Base-by-base conservation (phyloP, 2,888 invertebrate genomes). In the Panorpa germanica region DNA sequence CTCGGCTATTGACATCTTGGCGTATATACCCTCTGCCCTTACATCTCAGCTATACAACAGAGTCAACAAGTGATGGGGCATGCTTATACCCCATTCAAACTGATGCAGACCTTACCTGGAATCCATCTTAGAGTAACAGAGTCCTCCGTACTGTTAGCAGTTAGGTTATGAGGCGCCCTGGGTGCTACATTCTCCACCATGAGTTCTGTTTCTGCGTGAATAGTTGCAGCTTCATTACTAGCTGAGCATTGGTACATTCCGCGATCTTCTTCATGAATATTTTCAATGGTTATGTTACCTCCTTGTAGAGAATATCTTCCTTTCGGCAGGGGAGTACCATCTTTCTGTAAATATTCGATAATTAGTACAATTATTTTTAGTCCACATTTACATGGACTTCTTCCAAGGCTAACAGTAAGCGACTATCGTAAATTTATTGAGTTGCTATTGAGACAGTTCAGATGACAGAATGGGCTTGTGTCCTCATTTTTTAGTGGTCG, bases 151-250 rank as follows among this genome's bases (percentile, higher is more conserved):
- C 80, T 70, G 36, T 70, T 70, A 13, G 82, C 85, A 13, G 74
- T 68, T 24, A 93, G 63, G 56, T 83, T 80, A 54, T 81, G 76
- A 1, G 91, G 90, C 10, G 90, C 85, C 44, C 85, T 73, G n/a
- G 88, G 86, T 15, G 85, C 76, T 29, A 78, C 71, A 49, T 81
- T 86, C 57, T 82, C 73, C 26, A 85, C 74, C 51, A 80, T 66
- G 34, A 85, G 58, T 57, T 83, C 82, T 1, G 78, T 70, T 55
- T 80, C 80, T 2, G 70, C 69, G 14, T 67, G 65, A 27, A 86
- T 73, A n/a, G 77, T 74, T 25, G 82, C 83, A 4, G 88, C 88
- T 45, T 80, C 82, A 57, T 90, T 91, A 41, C 72, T 72, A 3
- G 82, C 81, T 28, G 73, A 68, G 50, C 83, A 83, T 48, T 75